Percentiles rank a stretch among this genome's conserved stretches.
Evolutionary conservation across 2,797 vertebrate species (phyloP).

Genomic region (Syncerus caffer): DNA sequence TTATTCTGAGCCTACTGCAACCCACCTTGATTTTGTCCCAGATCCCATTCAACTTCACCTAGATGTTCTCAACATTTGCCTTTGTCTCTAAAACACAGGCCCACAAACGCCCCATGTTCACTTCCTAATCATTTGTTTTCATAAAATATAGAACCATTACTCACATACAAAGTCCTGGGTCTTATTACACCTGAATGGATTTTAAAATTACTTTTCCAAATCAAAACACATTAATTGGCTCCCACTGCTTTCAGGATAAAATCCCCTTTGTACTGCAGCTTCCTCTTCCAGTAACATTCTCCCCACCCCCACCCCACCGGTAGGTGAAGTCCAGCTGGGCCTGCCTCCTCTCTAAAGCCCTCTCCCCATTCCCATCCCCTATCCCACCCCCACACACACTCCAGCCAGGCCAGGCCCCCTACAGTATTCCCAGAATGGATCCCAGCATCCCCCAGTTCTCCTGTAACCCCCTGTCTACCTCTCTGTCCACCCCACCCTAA

Average conservation of each 20-base stretch:
- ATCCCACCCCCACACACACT: background rate
- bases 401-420: background rate
- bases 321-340: background rate
- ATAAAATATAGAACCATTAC: background rate
- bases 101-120: background rate
- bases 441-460: background rate
- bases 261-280: slow-evolving; percentile 5
- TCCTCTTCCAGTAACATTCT: slow-evolving; percentile 31
- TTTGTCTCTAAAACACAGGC: background rate
- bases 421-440: background rate
- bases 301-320: too few species aligned
- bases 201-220: slow-evolving; percentile 41
- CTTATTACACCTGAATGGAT: background rate
- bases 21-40: background rate
- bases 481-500: background rate
- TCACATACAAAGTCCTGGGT: background rate
- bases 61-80: background rate
- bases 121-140: background rate
- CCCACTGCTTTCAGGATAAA: slow-evolving; percentile 10
- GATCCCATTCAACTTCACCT: background rate
- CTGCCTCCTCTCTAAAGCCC: background rate
- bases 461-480: background rate
- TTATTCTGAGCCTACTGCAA: background rate
- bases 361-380: background rate
- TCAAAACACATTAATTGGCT: background rate